Conservation (phyloP, 2,888 invertebrate genomes). For the Eupithecia abbreviata region DNA sequence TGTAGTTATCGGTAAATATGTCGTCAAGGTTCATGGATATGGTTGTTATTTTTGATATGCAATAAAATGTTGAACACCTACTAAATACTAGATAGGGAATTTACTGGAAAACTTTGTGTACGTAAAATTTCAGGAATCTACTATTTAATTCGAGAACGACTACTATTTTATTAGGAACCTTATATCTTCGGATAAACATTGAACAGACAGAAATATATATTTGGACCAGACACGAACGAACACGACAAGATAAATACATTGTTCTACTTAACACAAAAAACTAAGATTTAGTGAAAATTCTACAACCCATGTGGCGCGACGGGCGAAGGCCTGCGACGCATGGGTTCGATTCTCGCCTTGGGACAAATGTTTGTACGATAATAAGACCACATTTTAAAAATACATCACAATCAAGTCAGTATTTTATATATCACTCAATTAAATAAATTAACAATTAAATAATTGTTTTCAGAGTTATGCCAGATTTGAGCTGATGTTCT, state of each 20-base stretch:
- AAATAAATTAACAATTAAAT: no score
- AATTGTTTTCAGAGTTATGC: no score
- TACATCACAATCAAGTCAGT: no score
- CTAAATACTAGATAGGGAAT: background rate
- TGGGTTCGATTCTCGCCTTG: no score
- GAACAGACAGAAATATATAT: background rate
- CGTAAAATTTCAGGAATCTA: background rate
- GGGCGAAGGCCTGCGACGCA: no score
- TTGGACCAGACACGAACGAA: background rate
- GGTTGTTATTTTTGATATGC: background rate
- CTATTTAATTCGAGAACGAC: background rate
- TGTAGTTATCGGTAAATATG: background rate
- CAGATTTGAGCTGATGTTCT: no score
- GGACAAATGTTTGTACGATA: no score
- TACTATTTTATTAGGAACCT: no score
- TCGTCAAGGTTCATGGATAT: conserved; percentile 1
- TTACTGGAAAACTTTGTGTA: background rate
- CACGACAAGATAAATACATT: background rate
- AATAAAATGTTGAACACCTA: background rate
- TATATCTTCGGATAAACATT: background rate
- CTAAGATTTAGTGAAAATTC: background rate
- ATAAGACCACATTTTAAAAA: no score
- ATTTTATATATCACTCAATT: no score
- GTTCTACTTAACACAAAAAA: background rate
- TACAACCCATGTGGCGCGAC: no score